Base-by-base conservation (phyloP, 2,888 invertebrate genomes). In the Philopedon plagiatum region DNA sequence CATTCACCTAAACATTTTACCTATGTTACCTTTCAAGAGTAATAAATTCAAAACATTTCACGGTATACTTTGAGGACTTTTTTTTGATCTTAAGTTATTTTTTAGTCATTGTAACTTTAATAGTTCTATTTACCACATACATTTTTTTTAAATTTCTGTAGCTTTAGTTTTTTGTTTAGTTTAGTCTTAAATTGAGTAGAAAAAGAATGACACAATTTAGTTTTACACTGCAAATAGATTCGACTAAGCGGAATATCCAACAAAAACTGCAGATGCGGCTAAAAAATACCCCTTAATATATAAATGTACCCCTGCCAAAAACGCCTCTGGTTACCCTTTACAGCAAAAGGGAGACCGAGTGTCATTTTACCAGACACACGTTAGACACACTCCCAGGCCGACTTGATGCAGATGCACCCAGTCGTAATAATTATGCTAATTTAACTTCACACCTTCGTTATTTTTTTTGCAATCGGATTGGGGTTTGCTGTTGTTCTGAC, bases 281-380 rank as follows among this genome's bases (percentile, higher is more conserved):
- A 34, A 34, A 34, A 34, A 34, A 11, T 34, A n/a, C 11, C 4
- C 9, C n/a, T 34, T 2, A n/a, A n/a, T n/a, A n/a, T n/a, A n/a
- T 34, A 34, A n/a, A 34, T 34, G n/a, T 34, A n/a, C 11, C 34
- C 7, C 54, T 26, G 26, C 13, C 11, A 9, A 54, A 32, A 68
- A 21, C 23, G 41, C 46, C 60, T 34, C 39, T 67, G 34, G 1
- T 29, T 15, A 39, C 49, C 58, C 49, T 49, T 26, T 49, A 23
- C 23, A 26, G 63, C 39, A 64, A 49, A 65, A 63, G 75, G 75
- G 69, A 69, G 72, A 74, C 60, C 66, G 69, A 76, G 76, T 78
- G 80, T 81, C 81, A 80, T 78, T 80, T 79, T 78, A 79, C 80
- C 75, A 78, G 80, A 79, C 81, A 77, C 78, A 80, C 79, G 81